A percentile compares a stretch with the other conserved stretches of the same genome.
Conservation (phyloP, 2,113 vertebrate genomes). For the Platysteira castanea region DNA sequence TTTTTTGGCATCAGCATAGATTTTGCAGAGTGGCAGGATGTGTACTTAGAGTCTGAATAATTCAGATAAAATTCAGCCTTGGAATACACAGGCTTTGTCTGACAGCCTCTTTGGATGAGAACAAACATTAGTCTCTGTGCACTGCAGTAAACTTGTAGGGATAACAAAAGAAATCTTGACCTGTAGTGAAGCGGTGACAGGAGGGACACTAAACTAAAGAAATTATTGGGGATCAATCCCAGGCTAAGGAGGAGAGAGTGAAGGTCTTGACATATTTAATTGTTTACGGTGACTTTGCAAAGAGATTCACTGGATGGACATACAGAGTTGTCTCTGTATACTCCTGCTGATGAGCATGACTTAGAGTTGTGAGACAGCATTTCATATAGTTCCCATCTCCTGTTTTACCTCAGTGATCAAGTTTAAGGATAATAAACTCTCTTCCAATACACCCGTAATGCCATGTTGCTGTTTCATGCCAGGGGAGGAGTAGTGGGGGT, state of each 20-base stretch:
- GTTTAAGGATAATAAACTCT: not conserved
- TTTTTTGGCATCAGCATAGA: not conserved
- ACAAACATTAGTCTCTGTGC: not conserved
- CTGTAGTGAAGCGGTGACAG: not conserved
- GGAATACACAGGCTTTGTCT: not conserved
- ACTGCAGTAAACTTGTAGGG: not conserved
- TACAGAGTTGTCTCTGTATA: not conserved
- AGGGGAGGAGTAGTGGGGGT: not conserved
- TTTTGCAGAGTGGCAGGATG: not conserved
- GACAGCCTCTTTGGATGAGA: not conserved
- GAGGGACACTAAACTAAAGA: not conserved
- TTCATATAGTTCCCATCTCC: not conserved
- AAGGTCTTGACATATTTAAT: not conserved
- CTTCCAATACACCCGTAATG: not conserved
- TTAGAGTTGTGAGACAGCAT: not conserved
- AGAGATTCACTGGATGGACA: not conserved
- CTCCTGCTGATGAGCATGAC: not conserved
- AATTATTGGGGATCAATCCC: not conserved
- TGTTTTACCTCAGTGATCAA: not conserved
- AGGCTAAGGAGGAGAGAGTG: not conserved
- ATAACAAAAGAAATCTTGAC: not conserved
- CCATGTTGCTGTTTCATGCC: not conserved
- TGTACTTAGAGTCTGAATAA: not conserved
- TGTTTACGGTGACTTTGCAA: not conserved
- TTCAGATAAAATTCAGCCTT: not conserved